Evolutionary conservation across 2,888 invertebrate genomes (phyloP).

Genomic region (Chaetogeoica ovagalla): DNA sequence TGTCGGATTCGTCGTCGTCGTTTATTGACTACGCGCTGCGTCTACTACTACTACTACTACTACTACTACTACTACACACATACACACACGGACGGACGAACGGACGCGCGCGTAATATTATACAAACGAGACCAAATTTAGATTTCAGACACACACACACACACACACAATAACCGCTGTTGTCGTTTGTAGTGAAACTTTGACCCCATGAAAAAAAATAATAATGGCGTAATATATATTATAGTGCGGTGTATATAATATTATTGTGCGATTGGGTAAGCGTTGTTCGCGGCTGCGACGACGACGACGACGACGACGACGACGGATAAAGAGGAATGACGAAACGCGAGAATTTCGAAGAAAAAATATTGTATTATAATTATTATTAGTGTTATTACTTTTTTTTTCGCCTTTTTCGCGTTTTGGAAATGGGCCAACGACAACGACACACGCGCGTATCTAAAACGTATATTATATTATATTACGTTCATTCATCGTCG

Average conservation of each 20-base stretch:
- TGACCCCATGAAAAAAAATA: constrained; percentile 17
- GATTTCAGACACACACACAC: constrained; percentile 11
- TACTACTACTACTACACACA: too few relatives aligned
- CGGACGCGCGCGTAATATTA: neutral
- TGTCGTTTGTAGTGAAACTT: constrained; percentile 29
- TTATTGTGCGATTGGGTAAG: neutral
- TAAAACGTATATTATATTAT: too few relatives aligned
- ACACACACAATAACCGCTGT: constrained; percentile 24
- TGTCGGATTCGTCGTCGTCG: constrained; percentile 21
- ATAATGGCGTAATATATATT: neutral
- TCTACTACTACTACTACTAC: too few relatives aligned
- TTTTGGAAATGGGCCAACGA: too few relatives aligned
- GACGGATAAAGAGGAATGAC: too few relatives aligned
- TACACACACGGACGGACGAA: neutral
- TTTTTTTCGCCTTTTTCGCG: neutral
- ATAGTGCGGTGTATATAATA: neutral
- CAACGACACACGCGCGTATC: too few relatives aligned
- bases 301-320: neutral
- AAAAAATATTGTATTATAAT: neutral
- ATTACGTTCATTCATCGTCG: too few relatives aligned
- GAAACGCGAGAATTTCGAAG: constrained; percentile 10
- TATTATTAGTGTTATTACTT: neutral
- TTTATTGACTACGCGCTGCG: constrained; percentile 42
- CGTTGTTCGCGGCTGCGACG: too few relatives aligned
- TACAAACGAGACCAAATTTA: constrained; percentile 42